Percentiles rank a stretch among this genome's conserved stretches.
Evolutionary conservation across 2,113 vertebrate genomes (phyloP).

Genomic region (Tupaia chinensis): DNA sequence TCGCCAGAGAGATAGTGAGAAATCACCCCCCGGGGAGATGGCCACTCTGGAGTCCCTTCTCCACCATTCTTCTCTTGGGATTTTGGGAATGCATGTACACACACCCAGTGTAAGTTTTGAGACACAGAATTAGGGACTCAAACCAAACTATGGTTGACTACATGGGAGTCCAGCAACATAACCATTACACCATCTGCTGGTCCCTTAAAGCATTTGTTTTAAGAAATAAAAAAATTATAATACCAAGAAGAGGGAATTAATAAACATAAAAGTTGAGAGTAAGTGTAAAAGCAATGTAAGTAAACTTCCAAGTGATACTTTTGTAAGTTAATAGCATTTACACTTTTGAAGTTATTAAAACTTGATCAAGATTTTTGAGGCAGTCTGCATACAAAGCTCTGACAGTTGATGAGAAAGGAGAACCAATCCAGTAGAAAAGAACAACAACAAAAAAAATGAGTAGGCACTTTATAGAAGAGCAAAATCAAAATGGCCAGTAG

Average conservation of each 20-base stretch:
- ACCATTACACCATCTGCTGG: no score
- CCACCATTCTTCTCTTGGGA: no score
- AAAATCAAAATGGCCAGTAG: not conserved
- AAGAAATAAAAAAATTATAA: conserved; percentile 61
- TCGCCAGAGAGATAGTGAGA: no score
- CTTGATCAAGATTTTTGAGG: conserved; percentile 26
- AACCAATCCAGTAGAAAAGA: not conserved
- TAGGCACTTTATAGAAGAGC: conserved; percentile 12
- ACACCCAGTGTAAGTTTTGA: no score
- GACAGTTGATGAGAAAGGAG: not conserved
- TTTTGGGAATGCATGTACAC: no score
- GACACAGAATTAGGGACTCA: no score
- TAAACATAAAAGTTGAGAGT: conserved; percentile 34
- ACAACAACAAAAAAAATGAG: conserved; percentile 9
- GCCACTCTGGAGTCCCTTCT: no score
- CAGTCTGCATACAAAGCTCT: conserved; percentile 9
- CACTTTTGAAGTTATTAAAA: conserved; percentile 57
- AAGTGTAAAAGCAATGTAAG: conserved; percentile 13
- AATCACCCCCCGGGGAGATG: no score
- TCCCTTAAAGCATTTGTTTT: not conserved
- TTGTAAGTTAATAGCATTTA: conserved; percentile 28
- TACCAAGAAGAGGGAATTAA: conserved; percentile 22
- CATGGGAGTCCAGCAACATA: no score
- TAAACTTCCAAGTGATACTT: conserved; percentile 27
- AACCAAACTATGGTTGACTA: no score